These are phyloP conservation scores for Cremastobaeus sp. DNA, from an alignment of 2,888 invertebrate species.

Conservation along the genomic window DNA sequence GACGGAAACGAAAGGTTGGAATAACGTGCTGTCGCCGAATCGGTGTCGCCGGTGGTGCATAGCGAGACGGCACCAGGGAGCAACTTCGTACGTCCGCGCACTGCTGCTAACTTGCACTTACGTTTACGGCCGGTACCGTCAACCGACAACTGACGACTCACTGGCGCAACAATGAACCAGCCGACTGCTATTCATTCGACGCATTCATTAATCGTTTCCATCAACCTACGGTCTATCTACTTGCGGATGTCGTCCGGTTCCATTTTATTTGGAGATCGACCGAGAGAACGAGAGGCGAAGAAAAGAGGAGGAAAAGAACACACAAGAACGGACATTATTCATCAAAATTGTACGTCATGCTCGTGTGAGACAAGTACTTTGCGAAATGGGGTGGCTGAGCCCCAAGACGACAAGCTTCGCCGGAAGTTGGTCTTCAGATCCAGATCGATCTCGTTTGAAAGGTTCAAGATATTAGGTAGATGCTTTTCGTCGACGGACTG, in stretches of 20 bases:
- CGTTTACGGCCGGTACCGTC: slow-evolving; percentile 51
- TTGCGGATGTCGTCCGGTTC: slow-evolving; percentile 59
- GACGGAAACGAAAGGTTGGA: slow-evolving; percentile 25
- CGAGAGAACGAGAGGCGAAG: slow-evolving; percentile 17
- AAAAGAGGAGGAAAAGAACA: slow-evolving; percentile 15
- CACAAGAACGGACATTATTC: slow-evolving; percentile 30
- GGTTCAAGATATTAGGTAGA: too few species aligned
- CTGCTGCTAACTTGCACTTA: slow-evolving; percentile 40
- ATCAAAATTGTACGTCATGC: slow-evolving; percentile 22
- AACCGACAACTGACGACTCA: slow-evolving; percentile 56
- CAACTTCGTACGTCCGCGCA: slow-evolving; percentile 51
- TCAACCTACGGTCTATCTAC: slow-evolving; percentile 59
- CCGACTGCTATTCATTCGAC: slow-evolving; percentile 55
- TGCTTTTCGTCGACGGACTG: too few species aligned
- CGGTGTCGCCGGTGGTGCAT: slow-evolving; percentile 45
- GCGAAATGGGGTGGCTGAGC: too few species aligned
- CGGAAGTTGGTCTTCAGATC: too few species aligned
- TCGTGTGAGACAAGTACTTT: slow-evolving; percentile 16
- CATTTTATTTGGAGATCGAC: slow-evolving; percentile 58
- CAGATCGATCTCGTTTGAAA: too few species aligned
- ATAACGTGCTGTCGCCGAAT: slow-evolving; percentile 38
- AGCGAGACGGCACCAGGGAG: slow-evolving; percentile 44
- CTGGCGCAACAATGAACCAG: slow-evolving; percentile 57
- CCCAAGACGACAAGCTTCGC: too few species aligned
- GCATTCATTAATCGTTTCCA: slow-evolving; percentile 57